These are phyloP conservation scores for Bombus fervidus DNA, from an alignment of 1,140 invertebrate genomes.

Conservation along the genomic window DNA sequence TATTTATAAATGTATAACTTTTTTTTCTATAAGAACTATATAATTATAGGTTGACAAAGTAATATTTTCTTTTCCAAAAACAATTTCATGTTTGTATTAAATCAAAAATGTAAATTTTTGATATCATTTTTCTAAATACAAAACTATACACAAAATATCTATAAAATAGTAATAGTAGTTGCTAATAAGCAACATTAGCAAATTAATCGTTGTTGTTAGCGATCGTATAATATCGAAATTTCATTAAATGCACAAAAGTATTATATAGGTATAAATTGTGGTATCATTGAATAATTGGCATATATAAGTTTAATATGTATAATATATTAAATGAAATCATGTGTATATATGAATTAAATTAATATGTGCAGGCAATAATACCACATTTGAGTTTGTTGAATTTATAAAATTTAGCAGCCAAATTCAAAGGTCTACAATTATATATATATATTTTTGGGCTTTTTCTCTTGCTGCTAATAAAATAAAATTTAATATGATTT, in stretches of 20 bases:
- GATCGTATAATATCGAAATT: neutral
- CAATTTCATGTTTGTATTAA: neutral
- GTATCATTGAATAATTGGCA: neutral
- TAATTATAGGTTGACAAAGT: neutral
- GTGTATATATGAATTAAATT: neutral
- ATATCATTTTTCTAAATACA: constrained; percentile 32
- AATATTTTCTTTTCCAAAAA: neutral
- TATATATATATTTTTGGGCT: neutral
- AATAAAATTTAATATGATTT: constrained; percentile 18
- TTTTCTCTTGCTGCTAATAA: neutral
- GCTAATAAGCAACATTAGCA: constrained; percentile 4
- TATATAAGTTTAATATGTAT: neutral
- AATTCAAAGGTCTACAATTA: neutral
- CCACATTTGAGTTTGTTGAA: neutral
- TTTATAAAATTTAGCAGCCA: neutral
- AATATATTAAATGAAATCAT: neutral
- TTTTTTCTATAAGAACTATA: neutral
- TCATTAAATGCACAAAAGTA: neutral
- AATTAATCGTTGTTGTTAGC: constrained; percentile 37
- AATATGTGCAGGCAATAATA: constrained; percentile 11
- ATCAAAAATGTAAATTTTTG: neutral
- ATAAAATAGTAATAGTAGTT: neutral
- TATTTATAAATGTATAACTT: neutral
- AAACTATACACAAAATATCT: constrained; percentile 2
- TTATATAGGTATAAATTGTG: neutral